Evolutionary conservation across 2,797 vertebrate species (phyloP), one percentile per base, ranked within the genome.

Genomic region (Anabacerthia variegaticeps): DNA sequence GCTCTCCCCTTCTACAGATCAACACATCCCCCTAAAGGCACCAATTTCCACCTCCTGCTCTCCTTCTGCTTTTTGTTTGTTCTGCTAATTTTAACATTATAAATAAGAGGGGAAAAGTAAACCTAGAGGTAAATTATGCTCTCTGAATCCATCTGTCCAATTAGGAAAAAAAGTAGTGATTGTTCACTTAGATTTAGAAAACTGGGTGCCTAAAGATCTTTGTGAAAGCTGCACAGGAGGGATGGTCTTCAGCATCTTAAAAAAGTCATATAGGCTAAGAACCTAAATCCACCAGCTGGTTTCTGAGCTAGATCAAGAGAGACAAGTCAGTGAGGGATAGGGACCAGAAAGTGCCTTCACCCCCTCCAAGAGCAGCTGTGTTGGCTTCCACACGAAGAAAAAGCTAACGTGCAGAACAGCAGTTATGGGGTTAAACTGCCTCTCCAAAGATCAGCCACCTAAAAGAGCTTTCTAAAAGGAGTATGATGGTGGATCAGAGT

Each of bases 21-120:
- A 62, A 22, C 21, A 11, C n/a, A 59, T 65, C 23, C 11, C 56
- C 84, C 49, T 24, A 85, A 84, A 80, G 69, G 80, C 58, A 86
- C 18, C 5, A n/a, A 37, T 54, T 59, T 56, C 34, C 32, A 87
- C 48, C 78, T 91, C 79, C 87, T 36, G 44, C 12, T 89, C 18
- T 48, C 86, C 67, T 88, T 88, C 83, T 94, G 66, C 58, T 94
- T 59, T 75, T 9, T 58, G 14, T 84, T 92, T 80, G 51, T 85
- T 90, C 55, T 92, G 86, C 77, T 85, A 55, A 81, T 91, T 87
- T 84, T 85, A 52, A 32, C 72, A 32, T 62, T 80, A 41, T 55
- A 95, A 84, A 59, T 78, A 55, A 56, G 36, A 76, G 22, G 68
- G 14, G 2, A 12, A 87, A 88, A 77, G 48, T 79, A 88, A 91